Evolutionary conservation across 2,888 invertebrate genomes (phyloP), one percentile per base, ranked within the genome.

Genomic region (Lagria hirta): DNA sequence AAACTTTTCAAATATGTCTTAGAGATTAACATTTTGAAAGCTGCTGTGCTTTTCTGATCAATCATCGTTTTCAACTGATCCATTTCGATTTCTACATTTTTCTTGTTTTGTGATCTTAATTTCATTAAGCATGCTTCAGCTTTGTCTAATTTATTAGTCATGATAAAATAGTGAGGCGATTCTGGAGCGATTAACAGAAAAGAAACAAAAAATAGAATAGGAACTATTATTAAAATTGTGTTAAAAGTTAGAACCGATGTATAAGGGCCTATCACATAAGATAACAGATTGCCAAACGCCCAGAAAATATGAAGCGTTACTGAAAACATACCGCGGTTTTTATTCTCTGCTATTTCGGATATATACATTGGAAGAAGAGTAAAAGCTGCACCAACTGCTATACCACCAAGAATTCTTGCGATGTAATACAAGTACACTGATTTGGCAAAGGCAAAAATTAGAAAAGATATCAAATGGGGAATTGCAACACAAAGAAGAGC

Each of bases 311-410:
- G 35, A 6, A 43, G n/a, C 2, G 73, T 60, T 86, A 86, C 32
- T 17, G 34, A 26, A 7, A 38, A 8, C 22, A 91, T 81, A 0
- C 92, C 92, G 44, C 93, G 75, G 7, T 83, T 79, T 13, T 83
- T 82, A 40, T 83, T 82, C 75, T 88, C 84, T 4, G 90, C 80
- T 16, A 89, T 86, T 70, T 93, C 93, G 21, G 87, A 87, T 44
- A 90, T 81, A 70, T 91, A 93, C 78, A 90, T 85, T 0, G 91
- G 89, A 0, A 83, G 79, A 1, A 83, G 79, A 0, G 84, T 81
- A 70, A 83, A 86, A 12, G 81, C 72, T 60, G 83, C 78, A 0
- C 86, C 84, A 0, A 81, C 77, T 1, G 79, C 80, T 0, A 84
- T 58, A 30, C 87, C 87, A 2, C 41, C 34, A 4, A 43, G 7